A percentile compares a stretch with the other conserved stretches of the same genome.
phyloP scores from a whole-genome alignment of 2,797 vertebrate species.

The Gambusia yucatana region DNA sequence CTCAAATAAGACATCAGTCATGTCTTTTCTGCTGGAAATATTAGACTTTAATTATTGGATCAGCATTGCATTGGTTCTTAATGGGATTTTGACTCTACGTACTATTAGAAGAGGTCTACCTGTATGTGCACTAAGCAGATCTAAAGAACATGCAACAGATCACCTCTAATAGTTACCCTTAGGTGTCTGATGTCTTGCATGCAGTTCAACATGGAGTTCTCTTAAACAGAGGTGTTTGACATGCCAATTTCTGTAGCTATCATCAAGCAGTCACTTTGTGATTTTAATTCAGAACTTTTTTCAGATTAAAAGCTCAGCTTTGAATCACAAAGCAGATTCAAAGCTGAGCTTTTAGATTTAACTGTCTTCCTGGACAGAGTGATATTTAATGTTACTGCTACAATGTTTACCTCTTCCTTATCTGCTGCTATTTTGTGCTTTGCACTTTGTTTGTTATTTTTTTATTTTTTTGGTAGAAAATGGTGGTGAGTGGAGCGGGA shows the following conservation, averaged over 20 bases:
- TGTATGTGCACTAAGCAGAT: background rate
- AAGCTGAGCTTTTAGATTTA: background rate
- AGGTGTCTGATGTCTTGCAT: background rate
- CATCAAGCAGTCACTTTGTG: background rate
- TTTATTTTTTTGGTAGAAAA: background rate
- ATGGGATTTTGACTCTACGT: constrained; percentile 17
- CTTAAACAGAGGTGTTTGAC: background rate
- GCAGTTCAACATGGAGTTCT: background rate
- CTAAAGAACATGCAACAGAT: background rate
- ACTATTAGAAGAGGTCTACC: background rate
- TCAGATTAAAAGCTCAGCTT: background rate
- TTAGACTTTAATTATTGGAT: constrained; percentile 16
- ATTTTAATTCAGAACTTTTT: background rate
- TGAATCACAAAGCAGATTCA: background rate
- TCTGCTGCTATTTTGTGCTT: background rate
- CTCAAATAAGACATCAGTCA: constrained; percentile 15
- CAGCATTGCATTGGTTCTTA: constrained; percentile 13
- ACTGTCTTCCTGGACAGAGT: background rate
- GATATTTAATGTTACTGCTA: background rate
- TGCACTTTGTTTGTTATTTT: background rate
- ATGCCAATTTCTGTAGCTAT: background rate
- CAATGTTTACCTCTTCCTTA: background rate
- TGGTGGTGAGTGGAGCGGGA: background rate
- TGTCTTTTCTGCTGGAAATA: background rate
- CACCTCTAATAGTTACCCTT: background rate